phyloP scores from a whole-genome alignment of 2,888 invertebrate genomes.

The Orchesellides sinensis region DNA sequence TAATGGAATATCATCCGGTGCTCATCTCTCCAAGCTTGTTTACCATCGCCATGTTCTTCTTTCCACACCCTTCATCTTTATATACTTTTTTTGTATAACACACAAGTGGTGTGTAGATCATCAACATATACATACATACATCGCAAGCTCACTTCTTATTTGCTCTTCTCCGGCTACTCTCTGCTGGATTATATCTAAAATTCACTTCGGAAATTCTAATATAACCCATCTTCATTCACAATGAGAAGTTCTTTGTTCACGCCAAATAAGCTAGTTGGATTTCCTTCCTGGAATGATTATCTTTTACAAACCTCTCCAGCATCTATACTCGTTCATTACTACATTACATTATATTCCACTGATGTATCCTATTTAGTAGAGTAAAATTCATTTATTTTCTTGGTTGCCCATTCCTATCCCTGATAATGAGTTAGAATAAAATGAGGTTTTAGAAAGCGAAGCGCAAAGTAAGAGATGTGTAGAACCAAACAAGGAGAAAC shows the following conservation, averaged over 20 bases:
- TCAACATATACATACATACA: background rate
- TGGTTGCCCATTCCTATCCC: background rate
- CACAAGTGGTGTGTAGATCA: too few species aligned
- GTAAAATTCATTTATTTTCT: too few species aligned
- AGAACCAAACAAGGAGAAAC: background rate
- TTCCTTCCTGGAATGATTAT: too few species aligned
- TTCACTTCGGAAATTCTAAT: background rate
- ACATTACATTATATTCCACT: background rate
- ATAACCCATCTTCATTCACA: background rate
- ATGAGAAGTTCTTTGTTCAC: too few species aligned
- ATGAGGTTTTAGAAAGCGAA: slow-evolving; percentile 5
- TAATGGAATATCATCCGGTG: slow-evolving; percentile 57
- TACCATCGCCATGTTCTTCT: slow-evolving; percentile 24
- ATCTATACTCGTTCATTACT: background rate
- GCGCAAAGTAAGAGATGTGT: background rate
- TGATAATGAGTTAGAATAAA: background rate
- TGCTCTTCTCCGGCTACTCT: background rate
- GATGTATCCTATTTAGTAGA: too few species aligned
- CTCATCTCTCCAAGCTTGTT: slow-evolving; percentile 18
- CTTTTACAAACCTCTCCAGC: too few species aligned
- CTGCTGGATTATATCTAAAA: background rate
- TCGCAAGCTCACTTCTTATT: background rate
- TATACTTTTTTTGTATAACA: background rate
- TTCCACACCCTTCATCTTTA: slow-evolving; percentile 2
- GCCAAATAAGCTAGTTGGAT: too few species aligned